Evolutionary conservation across 2,797 vertebrate species (phyloP), one percentile per base, ranked within the genome.

Genomic region (Sternotherus odoratus): DNA sequence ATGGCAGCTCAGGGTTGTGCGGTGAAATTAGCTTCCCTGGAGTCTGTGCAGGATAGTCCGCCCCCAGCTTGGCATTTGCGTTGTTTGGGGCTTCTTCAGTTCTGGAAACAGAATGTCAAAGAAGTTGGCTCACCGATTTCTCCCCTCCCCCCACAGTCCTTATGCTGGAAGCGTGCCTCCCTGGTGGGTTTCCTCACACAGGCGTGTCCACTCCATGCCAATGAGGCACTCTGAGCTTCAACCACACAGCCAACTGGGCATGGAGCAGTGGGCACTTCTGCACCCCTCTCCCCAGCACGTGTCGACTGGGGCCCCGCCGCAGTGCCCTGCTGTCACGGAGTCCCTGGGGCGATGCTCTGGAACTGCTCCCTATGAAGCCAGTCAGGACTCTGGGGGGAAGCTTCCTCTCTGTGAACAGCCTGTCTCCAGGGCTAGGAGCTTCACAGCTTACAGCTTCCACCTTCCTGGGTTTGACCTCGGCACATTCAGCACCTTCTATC

Each of bases 151-250:
- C 4, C 5, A 11, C 5, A 24, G n/a, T 39, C 33, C 63, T 23
- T 10, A 69, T 69, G 66, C 66, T 21, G 19, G 6, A 36, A 72
- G n/a, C 66, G 6, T 5, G 3, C 10, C 23, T 72, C 66, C 36
- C 66, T 72, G n/a, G 36, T 36, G 36, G 23, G 28, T 3, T 39
- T 43, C 66, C 23, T 10, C 36, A 39, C 23, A 12, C 11, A 72
- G 66, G 21, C 12, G 23, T 43, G 75, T 15, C 48, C 8, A 24
- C 0, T 4, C 0, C 66, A 0, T 46, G 51, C 49, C 46, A 66
- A 48, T 8, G 5, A 26, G 80, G 28, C 30, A 33, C 57, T n/a
- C 30, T 33, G 12, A 60, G 57, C 15, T 60, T 60, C 30, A 33
- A 33, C 30, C 57, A 60, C 30, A 60, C 30, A 33, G 57, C 7